Base-by-base conservation (phyloP, 2,113 vertebrate genomes). In the Mesitornis unicolor region DNA sequence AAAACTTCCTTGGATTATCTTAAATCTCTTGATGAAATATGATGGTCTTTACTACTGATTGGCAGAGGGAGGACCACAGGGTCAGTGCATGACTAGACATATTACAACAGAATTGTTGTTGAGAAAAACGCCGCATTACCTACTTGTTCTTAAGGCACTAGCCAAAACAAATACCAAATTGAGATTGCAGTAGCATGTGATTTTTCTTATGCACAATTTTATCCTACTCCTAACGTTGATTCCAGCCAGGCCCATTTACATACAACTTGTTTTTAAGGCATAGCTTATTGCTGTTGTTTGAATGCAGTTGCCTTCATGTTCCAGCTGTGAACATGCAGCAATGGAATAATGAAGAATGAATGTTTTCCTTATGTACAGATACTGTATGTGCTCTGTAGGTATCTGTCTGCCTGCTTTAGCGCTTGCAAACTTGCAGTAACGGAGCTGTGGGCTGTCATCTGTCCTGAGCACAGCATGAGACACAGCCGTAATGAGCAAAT, bases 401-500 rank as follows among this genome's bases (percentile, higher is more conserved):
- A 91, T 64, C 96, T 88, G 53, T 93, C 50, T 94, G 92, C 92
- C 67, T 97, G 92, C 86, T 94, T 95, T 92, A 91, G 87, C 67
- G 38, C 94, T 81, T 96, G 79, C 91, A 74, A 90, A 93, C 92
- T 96, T 45, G 79, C 77, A 89, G 90, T 94, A 83, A 70, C 75
- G 60, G 74, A 93, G 93, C 94, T 95, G 74, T 92, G 65, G 90
- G 88, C 93, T 90, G 81, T 96, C 89, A 38, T 90, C 96, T 97
- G 70, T 92, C 96, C 94, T 92, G 84, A 86, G 87, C 97, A 91
- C 97, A 96, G 98, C 97, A 93, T 95, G 97, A 95, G 78, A 93
- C 96, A 91, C 73, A 65, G 68, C 51, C 92, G 91, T 96, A 95
- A 77, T 60, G 95, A 97, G 97, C 89, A 89, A 87, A 87, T 81